A percentile compares a stretch with the other conserved stretches of the same genome.
phyloP scores from a whole-genome alignment of 1,140 invertebrate genomes.

The Liolophura sinensis region DNA sequence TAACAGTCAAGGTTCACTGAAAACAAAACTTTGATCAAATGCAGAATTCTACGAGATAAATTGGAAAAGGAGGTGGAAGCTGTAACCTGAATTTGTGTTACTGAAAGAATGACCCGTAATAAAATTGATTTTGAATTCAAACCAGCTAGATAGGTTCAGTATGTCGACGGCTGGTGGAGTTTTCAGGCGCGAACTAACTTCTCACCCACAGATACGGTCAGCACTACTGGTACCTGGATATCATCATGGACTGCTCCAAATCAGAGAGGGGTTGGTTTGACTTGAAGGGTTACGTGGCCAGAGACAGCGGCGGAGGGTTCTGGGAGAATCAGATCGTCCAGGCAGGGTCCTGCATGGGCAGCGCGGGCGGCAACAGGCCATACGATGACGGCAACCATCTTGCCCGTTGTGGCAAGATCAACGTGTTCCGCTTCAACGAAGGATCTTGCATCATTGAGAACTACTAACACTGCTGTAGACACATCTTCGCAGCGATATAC shows the following conservation, averaged over 20 bases:
- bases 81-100: too few species aligned
- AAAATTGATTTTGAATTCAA: too few species aligned
- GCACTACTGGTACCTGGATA: constrained; percentile 62
- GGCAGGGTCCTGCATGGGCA: constrained; percentile 36
- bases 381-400: constrained; percentile 54
- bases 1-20: too few species aligned
- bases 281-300: constrained; percentile 51
- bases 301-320: constrained; percentile 3
- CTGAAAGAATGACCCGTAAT: too few species aligned
- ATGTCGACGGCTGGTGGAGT: too few species aligned
- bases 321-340: constrained; percentile 42
- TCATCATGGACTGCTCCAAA: constrained; percentile 61
- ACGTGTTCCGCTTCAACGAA: constrained; percentile 55
- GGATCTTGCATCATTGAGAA: constrained; percentile 42
- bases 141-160: too few species aligned
- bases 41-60: too few species aligned
- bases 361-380: constrained; percentile 45
- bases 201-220: constrained; percentile 46
- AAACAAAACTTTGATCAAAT: too few species aligned
- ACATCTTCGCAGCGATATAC: too few species aligned
- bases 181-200: too few species aligned
- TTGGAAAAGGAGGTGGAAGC: too few species aligned
- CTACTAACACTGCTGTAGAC: too few species aligned
- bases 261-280: constrained; percentile 62
- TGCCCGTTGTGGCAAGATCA: constrained; percentile 58